Evolutionary conservation across 2,797 vertebrate species (phyloP), one percentile per base, ranked within the genome.

Genomic region (Pteropus rufus): DNA sequence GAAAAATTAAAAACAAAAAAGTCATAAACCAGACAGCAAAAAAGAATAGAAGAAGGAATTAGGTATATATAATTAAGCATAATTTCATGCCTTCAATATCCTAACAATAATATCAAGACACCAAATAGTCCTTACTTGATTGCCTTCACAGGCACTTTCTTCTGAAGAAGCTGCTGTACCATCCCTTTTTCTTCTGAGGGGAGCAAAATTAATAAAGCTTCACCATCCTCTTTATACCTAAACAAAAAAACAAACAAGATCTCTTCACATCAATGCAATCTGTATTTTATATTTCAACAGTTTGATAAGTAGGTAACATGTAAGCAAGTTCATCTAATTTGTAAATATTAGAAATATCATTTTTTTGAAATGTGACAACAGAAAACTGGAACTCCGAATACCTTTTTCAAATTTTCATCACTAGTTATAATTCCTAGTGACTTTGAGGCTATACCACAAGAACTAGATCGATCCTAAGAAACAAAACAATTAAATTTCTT

Each of bases 181-280:
- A 99, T 99, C 83, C 98, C 99, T 87, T 98, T 97, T 97, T 99
- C 99, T 97, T 99, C 99, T 0, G 99, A 99, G 5, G 99, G 99
- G 72, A 99, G 98, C 94, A 99, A 98, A 60, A 99, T 98, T 91
- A 99, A 98, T 89, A 99, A 98, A n/a, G 99, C 99, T 98, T 99
- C 99, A 7, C 99, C 99, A 15, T 99, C 99, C 97, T 99, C 99
- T 97, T 99, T 99, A 98, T 99, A 99, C 92, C 99, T 99, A 96
- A 92, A 90, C 0, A 64, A 95, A 96, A 67, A 95, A 96, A 24
- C 18, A 86, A 49, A 69, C 14, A 85, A 86, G 91, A 85, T 75
- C 46, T 49, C 72, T 83, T 91, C n/a, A 60, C 21, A 96, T 84
- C 80, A 89, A 46, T 62, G 29, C 58, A 93, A 75, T 79, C 24